Conservation (phyloP, 1,140 invertebrate genomes). For the Neotoxoptera formosana region DNA sequence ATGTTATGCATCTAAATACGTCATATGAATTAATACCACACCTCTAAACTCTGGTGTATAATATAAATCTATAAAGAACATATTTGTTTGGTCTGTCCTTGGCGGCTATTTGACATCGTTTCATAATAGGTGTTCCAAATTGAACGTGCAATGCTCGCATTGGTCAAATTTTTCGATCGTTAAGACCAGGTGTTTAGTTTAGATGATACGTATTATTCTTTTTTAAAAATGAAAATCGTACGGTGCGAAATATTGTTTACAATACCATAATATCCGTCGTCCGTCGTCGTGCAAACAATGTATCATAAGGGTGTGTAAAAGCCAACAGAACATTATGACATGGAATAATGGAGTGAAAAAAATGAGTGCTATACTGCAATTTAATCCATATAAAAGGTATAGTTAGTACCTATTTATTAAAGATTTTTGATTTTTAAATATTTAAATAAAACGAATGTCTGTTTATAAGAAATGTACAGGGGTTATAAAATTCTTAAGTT, state of each 20-base stretch:
- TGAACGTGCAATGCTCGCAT: background rate
- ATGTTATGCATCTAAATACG: background rate
- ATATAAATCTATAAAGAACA: background rate
- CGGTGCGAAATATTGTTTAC: background rate
- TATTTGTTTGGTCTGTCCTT: constrained; percentile 3
- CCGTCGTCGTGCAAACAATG: background rate
- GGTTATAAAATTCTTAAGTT: background rate
- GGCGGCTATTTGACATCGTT: constrained; percentile 15
- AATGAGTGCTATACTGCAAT: background rate
- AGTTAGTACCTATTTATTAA: background rate
- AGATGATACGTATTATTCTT: background rate
- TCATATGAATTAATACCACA: background rate
- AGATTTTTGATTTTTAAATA: background rate
- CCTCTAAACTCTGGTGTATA: background rate
- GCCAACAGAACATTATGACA: background rate
- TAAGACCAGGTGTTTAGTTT: constrained; percentile 13
- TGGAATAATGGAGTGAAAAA: background rate
- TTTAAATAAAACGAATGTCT: background rate
- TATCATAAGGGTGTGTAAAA: background rate
- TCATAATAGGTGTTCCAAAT: background rate
- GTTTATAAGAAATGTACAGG: no score
- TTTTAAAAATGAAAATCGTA: background rate
- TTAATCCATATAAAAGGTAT: background rate
- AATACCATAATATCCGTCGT: background rate
- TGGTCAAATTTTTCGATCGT: background rate